Conservation (phyloP, 2,888 invertebrate species). For the Hylaea fasciaria region DNA sequence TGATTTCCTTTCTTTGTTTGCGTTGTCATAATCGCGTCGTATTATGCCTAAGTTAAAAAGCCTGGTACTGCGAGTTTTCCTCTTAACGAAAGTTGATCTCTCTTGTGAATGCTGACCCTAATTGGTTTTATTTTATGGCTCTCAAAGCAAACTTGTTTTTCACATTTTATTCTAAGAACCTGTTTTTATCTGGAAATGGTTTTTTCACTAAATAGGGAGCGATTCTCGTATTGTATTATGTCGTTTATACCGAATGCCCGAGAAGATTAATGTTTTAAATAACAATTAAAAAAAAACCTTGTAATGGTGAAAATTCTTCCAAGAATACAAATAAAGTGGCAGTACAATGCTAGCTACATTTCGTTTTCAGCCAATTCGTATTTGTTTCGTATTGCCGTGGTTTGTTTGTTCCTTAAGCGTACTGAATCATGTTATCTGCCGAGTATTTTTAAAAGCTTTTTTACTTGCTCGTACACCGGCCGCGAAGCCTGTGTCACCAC, state of each 20-base stretch:
- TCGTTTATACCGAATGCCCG: background rate
- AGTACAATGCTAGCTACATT: too few species aligned
- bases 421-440: too few species aligned
- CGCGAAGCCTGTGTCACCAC: background rate
- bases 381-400: too few species aligned
- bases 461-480: too few species aligned
- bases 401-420: too few species aligned
- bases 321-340: too few species aligned
- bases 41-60: slow-evolving; percentile 5
- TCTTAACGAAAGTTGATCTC: slow-evolving; percentile 17
- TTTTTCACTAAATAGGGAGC: background rate
- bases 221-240: background rate
- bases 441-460: too few species aligned
- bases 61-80: slow-evolving; percentile 9
- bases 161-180: background rate
- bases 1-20: background rate
- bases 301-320: background rate
- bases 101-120: slow-evolving; percentile 17
- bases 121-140: slow-evolving; percentile 21
- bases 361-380: too few species aligned
- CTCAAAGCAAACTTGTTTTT: slow-evolving; percentile 12
- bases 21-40: slow-evolving; percentile 6
- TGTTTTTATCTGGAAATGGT: slow-evolving; percentile 12
- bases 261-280: background rate
- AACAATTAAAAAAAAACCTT: background rate